A percentile compares a stretch with the other conserved stretches of the same genome.
phyloP scores from a whole-genome alignment of 1,140 invertebrate genomes.

The Aphaenogaster floridana region DNA sequence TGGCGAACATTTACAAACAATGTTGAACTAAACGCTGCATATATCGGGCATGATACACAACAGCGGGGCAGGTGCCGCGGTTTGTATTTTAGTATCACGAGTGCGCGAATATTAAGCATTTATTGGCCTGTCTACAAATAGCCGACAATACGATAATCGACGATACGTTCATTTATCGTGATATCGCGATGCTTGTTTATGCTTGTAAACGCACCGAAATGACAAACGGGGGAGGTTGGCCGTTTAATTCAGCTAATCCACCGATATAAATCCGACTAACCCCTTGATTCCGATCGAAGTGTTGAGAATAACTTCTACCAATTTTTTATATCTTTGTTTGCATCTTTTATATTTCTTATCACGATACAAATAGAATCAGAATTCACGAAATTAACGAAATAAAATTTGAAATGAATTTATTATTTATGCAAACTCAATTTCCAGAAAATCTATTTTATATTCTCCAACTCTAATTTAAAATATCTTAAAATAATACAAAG shows the following conservation, averaged over 20 bases:
- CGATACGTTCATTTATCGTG: constrained; percentile 56
- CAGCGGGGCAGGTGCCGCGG: constrained; percentile 26
- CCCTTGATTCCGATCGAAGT: background rate
- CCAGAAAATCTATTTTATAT: background rate
- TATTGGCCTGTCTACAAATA: constrained; percentile 62
- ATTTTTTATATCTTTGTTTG: background rate
- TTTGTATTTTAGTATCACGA: constrained; percentile 48
- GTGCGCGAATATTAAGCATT: constrained; percentile 58
- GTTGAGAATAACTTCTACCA: background rate
- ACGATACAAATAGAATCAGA: background rate
- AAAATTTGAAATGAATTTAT: background rate
- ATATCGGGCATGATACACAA: constrained; percentile 36
- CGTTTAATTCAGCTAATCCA: constrained; percentile 31
- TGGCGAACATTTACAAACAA: constrained; percentile 59
- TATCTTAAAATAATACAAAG: background rate
- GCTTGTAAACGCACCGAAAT: constrained; percentile 48
- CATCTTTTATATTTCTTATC: background rate
- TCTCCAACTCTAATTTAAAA: background rate
- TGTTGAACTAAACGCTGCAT: constrained; percentile 40
- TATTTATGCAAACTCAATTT: background rate
- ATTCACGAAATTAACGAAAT: background rate
- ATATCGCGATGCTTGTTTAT: constrained; percentile 56
- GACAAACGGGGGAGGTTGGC: constrained; percentile 20
- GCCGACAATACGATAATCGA: constrained; percentile 53
- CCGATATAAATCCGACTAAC: constrained; percentile 35